These are phyloP conservation scores for Bellardia bayeri DNA, from an alignment of 2,888 invertebrate species.

Conservation along the genomic window DNA sequence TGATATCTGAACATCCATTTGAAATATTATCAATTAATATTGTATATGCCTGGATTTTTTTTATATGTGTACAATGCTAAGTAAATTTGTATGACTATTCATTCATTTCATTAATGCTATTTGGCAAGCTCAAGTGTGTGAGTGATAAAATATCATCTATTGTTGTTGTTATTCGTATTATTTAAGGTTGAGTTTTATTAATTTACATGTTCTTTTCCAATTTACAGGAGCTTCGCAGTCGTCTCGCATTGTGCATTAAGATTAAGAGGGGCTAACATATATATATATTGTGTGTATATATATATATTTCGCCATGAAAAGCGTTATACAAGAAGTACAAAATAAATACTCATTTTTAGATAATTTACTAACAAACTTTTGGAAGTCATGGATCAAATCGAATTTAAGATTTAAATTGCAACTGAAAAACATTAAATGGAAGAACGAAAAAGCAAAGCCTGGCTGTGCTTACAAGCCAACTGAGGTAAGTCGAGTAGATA, in stretches of 20 bases:
- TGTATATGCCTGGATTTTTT: background rate
- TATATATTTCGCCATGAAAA: slow-evolving; percentile 73
- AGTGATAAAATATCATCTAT: slow-evolving; percentile 9
- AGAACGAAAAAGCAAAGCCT: slow-evolving; percentile 90
- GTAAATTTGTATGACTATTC: background rate
- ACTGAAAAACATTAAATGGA: slow-evolving; percentile 88
- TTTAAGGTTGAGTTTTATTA: slow-evolving; percentile 27
- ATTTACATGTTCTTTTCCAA: slow-evolving; percentile 31
- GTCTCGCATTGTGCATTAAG: slow-evolving; percentile 4
- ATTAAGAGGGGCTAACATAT: background rate
- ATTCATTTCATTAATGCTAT: slow-evolving; percentile 10
- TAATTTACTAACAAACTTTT: slow-evolving; percentile 80
- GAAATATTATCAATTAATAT: slow-evolving; percentile 34
- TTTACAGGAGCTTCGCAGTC: slow-evolving; percentile 33
- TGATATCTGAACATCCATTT: background rate
- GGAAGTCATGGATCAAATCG: slow-evolving; percentile 81
- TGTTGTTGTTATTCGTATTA: slow-evolving; percentile 15
- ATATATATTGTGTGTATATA: background rate
- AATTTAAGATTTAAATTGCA: slow-evolving; percentile 79
- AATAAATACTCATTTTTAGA: slow-evolving; percentile 82
- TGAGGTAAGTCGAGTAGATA: slow-evolving; percentile 82
- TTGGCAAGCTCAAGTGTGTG: background rate
- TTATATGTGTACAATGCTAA: background rate
- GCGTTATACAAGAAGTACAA: slow-evolving; percentile 80
- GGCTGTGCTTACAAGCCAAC: slow-evolving; percentile 95